These are phyloP conservation scores for Coronaproctus castanopsis DNA, from an alignment of 2,888 invertebrate genomes.

Conservation along the genomic window DNA sequence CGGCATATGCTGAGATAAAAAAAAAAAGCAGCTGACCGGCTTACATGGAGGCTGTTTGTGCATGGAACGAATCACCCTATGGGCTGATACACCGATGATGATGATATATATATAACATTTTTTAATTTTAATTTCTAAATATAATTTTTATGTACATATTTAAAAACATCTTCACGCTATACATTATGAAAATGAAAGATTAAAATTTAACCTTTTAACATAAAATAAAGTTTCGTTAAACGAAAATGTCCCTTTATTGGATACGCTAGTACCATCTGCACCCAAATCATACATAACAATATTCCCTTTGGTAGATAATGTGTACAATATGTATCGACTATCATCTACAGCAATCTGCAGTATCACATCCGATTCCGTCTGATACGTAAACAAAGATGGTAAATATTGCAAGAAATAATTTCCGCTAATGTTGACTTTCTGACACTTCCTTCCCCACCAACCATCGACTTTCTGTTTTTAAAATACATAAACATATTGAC, in stretches of 20 bases:
- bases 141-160: no score
- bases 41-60: no score
- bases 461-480: constrained; percentile 11
- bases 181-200: no score
- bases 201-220: constrained; percentile 7
- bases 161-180: no score
- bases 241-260: constrained; percentile 48
- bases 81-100: no score
- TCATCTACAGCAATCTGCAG: constrained; percentile 75
- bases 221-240: constrained; percentile 27
- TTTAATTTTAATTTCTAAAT: no score
- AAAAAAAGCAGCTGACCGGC: no score
- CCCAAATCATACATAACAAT: constrained; percentile 82
- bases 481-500: constrained; percentile 5
- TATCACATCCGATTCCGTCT: constrained; percentile 72
- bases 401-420: constrained; percentile 68
- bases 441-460: constrained; percentile 56
- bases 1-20: no score
- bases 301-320: constrained; percentile 70
- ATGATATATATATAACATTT: no score
- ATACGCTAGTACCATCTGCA: constrained; percentile 46
- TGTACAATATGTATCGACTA: constrained; percentile 68
- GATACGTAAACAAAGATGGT: constrained; percentile 65
- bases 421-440: constrained; percentile 84
- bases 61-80: no score